A percentile compares a stretch with the other conserved stretches of the same genome.
Evolutionary conservation across 2,888 invertebrate species (phyloP).

Genomic region (Tortrix viridana): DNA sequence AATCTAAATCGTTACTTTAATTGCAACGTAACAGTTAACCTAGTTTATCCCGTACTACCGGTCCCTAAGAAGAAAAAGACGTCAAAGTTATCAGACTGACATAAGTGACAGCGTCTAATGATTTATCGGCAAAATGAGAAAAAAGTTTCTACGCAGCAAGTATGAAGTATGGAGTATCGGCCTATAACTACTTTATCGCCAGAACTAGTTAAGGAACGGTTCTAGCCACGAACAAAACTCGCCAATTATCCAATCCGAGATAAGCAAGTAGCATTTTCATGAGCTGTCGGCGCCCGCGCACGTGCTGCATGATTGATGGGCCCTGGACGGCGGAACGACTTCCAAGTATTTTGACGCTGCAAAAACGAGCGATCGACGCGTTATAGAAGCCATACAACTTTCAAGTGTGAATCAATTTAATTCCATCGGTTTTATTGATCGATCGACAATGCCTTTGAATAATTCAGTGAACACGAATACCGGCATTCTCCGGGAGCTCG

Average conservation of each 20-base stretch:
- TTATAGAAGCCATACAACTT: slow-evolving; percentile 76
- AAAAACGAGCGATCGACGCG: slow-evolving; percentile 68
- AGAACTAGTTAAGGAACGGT: slow-evolving; percentile 57
- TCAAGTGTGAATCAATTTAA: slow-evolving; percentile 83
- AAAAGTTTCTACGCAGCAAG: slow-evolving; percentile 47
- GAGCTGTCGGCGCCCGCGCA: slow-evolving; percentile 55
- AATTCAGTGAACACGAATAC: slow-evolving; percentile 81
- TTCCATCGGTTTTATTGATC: slow-evolving; percentile 81
- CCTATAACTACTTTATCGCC: slow-evolving; percentile 49
- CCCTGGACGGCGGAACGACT: slow-evolving; percentile 73
- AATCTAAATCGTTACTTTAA: slow-evolving; percentile 6
- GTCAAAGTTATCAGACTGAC: slow-evolving; percentile 42
- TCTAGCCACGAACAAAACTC: slow-evolving; percentile 53
- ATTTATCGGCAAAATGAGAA: slow-evolving; percentile 53
- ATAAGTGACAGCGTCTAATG: slow-evolving; percentile 52
- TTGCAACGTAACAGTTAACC: slow-evolving; percentile 30
- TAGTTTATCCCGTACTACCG: slow-evolving; percentile 16
- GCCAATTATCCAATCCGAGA: slow-evolving; percentile 64
- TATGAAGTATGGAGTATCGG: slow-evolving; percentile 47
- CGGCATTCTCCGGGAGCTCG: slow-evolving; percentile 72
- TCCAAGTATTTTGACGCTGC: slow-evolving; percentile 72
- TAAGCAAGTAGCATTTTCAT: slow-evolving; percentile 63
- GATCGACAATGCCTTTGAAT: slow-evolving; percentile 81
- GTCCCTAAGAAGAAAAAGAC: slow-evolving; percentile 29
- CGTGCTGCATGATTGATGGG: slow-evolving; percentile 73